Percentiles rank a stretch among this genome's conserved stretches.
These are phyloP conservation scores for Agrotis clavis DNA, from an alignment of 2,888 invertebrate genomes.

Conservation along the genomic window DNA sequence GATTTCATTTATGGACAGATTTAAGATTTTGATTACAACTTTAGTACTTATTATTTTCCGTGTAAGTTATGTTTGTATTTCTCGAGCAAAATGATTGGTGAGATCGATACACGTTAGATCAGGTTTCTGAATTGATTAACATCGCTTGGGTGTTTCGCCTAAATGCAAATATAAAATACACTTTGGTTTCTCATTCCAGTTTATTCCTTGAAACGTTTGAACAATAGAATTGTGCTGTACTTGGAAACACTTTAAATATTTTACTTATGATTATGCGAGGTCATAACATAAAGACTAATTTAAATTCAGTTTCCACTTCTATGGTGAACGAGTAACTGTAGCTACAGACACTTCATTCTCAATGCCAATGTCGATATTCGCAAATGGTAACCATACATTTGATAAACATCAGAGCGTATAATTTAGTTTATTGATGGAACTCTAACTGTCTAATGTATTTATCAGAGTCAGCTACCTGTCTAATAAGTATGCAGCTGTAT, in stretches of 20 bases:
- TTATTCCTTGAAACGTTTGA: constrained; percentile 60
- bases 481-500: constrained; percentile 37
- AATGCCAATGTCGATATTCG: constrained; percentile 46
- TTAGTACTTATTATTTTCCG: constrained; percentile 12
- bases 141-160: constrained; percentile 37
- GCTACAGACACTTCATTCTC: constrained; percentile 6
- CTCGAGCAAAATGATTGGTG: constrained; percentile 34
- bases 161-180: constrained; percentile 57
- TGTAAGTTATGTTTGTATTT: constrained; percentile 33
- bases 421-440: constrained; percentile 19
- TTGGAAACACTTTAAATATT: constrained; percentile 58
- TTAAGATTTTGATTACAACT: background rate
- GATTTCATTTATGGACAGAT: too few relatives aligned
- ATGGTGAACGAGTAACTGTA: constrained; percentile 47
- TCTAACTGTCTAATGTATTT: constrained; percentile 39
- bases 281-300: constrained; percentile 54
- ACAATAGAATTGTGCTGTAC: constrained; percentile 57
- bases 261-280: constrained; percentile 38
- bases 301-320: constrained; percentile 59
- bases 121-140: constrained; percentile 54
- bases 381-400: constrained; percentile 20
- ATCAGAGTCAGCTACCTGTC: constrained; percentile 28
- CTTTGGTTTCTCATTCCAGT: constrained; percentile 54
- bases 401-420: constrained; percentile 11
- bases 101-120: constrained; percentile 34